Evolutionary conservation across 2,113 vertebrate genomes (phyloP), one percentile per base, ranked within the genome.

Genomic region (Serilophus lunatus): DNA sequence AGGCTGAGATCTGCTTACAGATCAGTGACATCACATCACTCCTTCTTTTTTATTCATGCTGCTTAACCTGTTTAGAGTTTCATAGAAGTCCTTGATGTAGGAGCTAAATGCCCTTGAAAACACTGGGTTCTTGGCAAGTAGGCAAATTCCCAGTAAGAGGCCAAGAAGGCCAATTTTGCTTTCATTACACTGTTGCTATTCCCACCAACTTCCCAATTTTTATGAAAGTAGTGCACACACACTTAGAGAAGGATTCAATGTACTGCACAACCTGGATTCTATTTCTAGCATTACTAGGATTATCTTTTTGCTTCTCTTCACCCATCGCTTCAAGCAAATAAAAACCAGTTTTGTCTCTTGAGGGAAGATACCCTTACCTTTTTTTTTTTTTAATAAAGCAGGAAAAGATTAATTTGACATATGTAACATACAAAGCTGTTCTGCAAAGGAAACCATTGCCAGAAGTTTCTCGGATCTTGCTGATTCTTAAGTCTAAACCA

Each of bases 61-160:
- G 94, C 93, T 91, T 94, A 95, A 95, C 91, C 93, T 95, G 95
- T 97, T 96, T 94, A 91, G 95, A 94, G 87, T 96, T 95, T 83
- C 82, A 94, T 13, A 77, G 13, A 80, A 88, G 94, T 90, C 94
- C 95, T 96, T 96, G 85, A 89, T 90, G 82, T 63, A 94, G 71
- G 71, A 93, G 82, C 82, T 86, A 83, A 93, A 93, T 12, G 95
- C 91, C 94, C 95, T 97, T 97, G 93, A 93, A 97, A 96, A 95
- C 94, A 57, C 71, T 40, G 54, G 90, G 85, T 80, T 95, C 94
- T 94, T 97, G 96, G 94, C 96, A 97, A 97, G 83, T 95, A 97
- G 96, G 95, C 94, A 93, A 96, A 96, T 96, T 95, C 95, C 95
- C 93, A 93, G 91, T 95, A 94, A 92, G 96, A 95, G 91, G 93